Evolutionary conservation across 2,113 vertebrate genomes (phyloP).

Genomic region (Rynchops niger): DNA sequence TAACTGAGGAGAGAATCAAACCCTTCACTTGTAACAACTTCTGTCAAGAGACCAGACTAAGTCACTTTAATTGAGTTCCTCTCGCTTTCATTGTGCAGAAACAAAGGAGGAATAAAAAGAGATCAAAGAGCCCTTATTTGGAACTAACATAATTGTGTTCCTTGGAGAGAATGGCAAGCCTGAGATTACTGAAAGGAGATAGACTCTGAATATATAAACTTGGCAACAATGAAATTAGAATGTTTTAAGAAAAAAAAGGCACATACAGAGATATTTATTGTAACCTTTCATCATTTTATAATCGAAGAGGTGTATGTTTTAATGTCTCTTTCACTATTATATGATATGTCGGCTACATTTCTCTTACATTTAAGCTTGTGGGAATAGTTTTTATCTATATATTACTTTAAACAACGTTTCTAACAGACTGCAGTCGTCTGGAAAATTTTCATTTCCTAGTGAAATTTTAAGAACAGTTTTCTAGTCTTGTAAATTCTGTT

Average conservation of each 20-base stretch:
- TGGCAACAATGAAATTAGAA: constrained; percentile 39
- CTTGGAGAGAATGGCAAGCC: constrained; percentile 21
- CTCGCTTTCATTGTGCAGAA: constrained; percentile 53
- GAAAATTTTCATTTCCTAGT: neutral
- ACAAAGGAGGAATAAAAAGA: constrained; percentile 66
- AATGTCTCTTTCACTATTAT: neutral
- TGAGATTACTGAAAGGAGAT: constrained; percentile 51
- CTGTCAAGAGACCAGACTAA: constrained; percentile 59
- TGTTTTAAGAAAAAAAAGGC: neutral
- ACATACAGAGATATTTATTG: neutral
- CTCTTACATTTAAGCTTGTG: neutral
- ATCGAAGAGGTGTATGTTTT: neutral
- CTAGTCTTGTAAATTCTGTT: neutral
- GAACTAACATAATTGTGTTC: constrained; percentile 63
- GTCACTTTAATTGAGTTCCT: constrained; percentile 65
- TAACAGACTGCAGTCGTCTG: neutral
- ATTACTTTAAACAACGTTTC: neutral
- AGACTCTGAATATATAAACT: constrained; percentile 45
- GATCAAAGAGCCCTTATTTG: constrained; percentile 68
- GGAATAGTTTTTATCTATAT: neutral
- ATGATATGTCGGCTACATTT: neutral
- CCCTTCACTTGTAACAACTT: constrained; percentile 52
- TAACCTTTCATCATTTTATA: constrained; percentile 13
- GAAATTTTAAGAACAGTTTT: neutral
- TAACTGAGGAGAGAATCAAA: constrained; percentile 54